Evolutionary conservation across 2,888 invertebrate species (phyloP), one percentile per base, ranked within the genome.

Genomic region (Xanthorhoe designata): DNA sequence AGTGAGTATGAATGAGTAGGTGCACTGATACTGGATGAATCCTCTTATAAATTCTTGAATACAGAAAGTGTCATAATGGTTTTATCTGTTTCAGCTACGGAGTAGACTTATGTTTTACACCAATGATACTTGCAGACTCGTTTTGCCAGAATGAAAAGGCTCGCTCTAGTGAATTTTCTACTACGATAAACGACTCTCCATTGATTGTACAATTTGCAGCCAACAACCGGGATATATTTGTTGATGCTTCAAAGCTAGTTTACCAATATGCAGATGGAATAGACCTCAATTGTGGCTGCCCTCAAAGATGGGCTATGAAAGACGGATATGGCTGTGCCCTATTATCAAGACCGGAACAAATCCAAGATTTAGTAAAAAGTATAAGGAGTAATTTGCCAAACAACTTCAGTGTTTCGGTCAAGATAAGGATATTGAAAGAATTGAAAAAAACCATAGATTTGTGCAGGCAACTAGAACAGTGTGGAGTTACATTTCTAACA

Each of bases 251-350:
- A 3, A 96, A 97, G 90, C 91, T 99, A 72, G 95, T 98, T 42
- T 95, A 96, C 73, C 96, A 96, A 13, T 97, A 96, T 91, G 96
- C 97, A 61, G 96, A 97, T 93, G 99, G 99, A 6, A 96, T 99
- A 1, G 99, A 99, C 91, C 91, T 99, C 42, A 99, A 99, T 85
- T 99, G 99, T 93, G 99, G 99, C 0, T 99, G 99, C 78, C 99
- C 99, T 0, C 99, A 99, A 88, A 94, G 96, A 73, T 99, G 99
- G 99, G 99, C 99, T 0, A 96, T 97, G 88, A 95, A 96, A 74
- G 97, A 98, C 82, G 98, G 98, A 3, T 97, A 97, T 83, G 99
- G 99, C 0, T 97, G 97, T 79, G 95, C 96, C 66, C 88, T 99
- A 72, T 88, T 99, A 18, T 95, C 95, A 9, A 96, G 97, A 74